Percentiles rank a stretch among this genome's conserved stretches.
Conservation (phyloP, 1,140 invertebrate species). For the Magallana gigas region DNA sequence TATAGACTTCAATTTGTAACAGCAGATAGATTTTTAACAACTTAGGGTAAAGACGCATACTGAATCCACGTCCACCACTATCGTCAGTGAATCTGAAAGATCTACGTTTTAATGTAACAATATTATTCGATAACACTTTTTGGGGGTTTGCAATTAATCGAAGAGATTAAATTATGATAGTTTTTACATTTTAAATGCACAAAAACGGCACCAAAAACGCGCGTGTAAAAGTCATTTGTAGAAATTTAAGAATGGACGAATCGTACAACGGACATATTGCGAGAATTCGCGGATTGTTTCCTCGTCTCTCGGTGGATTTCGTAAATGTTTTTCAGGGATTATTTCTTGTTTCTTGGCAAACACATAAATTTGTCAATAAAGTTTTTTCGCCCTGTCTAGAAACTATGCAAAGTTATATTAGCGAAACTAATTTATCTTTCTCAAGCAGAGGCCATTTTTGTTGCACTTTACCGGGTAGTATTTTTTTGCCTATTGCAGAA, state of each 20-base stretch:
- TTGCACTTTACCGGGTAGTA: background rate
- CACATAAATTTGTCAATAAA: background rate
- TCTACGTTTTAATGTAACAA: too few species aligned
- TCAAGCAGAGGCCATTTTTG: background rate
- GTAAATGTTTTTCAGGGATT: slow-evolving; percentile 7
- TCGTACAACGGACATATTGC: background rate
- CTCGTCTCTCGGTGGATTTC: background rate
- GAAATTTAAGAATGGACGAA: background rate
- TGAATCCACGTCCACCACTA: too few species aligned
- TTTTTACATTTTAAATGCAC: background rate
- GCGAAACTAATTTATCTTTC: background rate
- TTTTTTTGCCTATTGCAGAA: too few species aligned
- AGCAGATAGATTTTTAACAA: too few species aligned
- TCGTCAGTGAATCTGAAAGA: too few species aligned
- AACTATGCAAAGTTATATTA: background rate
- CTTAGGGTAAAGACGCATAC: too few species aligned
- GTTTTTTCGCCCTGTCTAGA: slow-evolving; percentile 9
- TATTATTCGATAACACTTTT: too few species aligned
- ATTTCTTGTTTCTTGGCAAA: slow-evolving; percentile 19
- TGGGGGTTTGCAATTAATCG: too few species aligned
- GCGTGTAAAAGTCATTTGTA: background rate
- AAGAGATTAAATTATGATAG: too few species aligned
- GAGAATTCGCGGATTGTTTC: background rate
- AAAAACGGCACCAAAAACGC: background rate
- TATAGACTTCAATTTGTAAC: too few species aligned